These are phyloP conservation scores for Rhinichthys klamathensis DNA, from an alignment of 2,113 vertebrate species.

Conservation along the genomic window DNA sequence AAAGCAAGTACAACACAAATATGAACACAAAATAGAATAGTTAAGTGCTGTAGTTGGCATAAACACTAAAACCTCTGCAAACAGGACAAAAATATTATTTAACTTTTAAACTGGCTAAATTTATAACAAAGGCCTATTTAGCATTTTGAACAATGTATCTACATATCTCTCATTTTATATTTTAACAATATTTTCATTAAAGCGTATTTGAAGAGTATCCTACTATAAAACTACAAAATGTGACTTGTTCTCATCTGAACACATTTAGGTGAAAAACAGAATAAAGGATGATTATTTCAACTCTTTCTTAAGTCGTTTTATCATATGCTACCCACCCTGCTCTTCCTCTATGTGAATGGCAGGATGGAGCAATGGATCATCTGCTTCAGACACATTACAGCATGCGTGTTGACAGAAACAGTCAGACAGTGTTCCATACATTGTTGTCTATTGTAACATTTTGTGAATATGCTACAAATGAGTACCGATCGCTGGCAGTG, in stretches of 20 bases:
- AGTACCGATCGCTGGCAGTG: conserved; percentile 17
- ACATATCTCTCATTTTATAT: conserved; percentile 35
- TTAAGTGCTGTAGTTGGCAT: conserved; percentile 9
- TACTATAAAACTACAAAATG: not conserved
- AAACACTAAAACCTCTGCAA: conserved; percentile 10
- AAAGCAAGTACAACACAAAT: conserved; percentile 18
- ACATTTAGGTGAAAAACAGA: not conserved
- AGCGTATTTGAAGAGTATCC: conserved; percentile 45
- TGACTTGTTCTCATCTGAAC: not conserved
- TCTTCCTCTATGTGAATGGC: not conserved
- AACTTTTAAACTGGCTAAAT: conserved; percentile 47
- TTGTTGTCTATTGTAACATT: not conserved
- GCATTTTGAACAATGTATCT: conserved; percentile 42
- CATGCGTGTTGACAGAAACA: not conserved
- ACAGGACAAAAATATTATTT: conserved; percentile 50
- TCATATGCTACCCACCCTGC: not conserved
- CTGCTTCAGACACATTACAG: not conserved
- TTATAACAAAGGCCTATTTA: conserved; percentile 33
- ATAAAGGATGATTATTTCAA: not conserved
- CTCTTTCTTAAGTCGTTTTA: not conserved
- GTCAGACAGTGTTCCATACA: not conserved
- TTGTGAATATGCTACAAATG: not conserved
- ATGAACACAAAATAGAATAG: conserved; percentile 24
- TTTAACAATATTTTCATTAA: conserved; percentile 45
- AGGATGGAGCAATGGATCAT: too few species aligned